Evolutionary conservation across 2,113 vertebrate genomes (phyloP), one percentile per base, ranked within the genome.

Genomic region (Lagopus muta): DNA sequence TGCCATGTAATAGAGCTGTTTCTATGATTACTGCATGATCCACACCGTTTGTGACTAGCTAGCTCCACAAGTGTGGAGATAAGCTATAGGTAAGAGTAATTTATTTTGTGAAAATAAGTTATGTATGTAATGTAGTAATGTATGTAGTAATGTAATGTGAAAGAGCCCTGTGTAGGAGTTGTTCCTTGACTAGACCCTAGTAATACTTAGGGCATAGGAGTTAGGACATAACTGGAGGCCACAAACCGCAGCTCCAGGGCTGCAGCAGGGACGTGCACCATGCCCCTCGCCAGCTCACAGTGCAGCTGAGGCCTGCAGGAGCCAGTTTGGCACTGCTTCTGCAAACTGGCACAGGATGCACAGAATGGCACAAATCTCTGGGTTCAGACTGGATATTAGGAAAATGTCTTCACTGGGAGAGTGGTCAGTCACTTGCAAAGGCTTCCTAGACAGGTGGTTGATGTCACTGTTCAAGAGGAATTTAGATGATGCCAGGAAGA

Each of bases 121-220:
- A 38, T 38, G 38, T 38, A 38, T 38, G 38, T 38, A 38, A 38
- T 38, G 38, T 38, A 38, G 38, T 38, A 38, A 38, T 38, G 38
- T 38, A 38, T 38, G 38, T 38, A 38, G 38, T 38, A 38, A 38
- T 38, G 36, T 38, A 38, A 38, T 38, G 34, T 24, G 12, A 24
- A 30, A 67, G 34, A 55, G 4, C 8, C 17, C 27, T 6, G 0
- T 1, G 34, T 7, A 74, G 75, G 12, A 77, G 57, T 22, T 32
- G 13, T 42, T 28, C 34, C 70, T 30, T 55, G 45, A 3, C 18
- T 36, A 3, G 45, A 32, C 71, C 3, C 6, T 52, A 22, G 24
- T n/a, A 36, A 27, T 4, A 2, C 28, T 79, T 2, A 0, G 20
- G 34, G 17, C 13, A 13, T 6, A 3, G 1, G 0, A n/a, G 18